Base-by-base conservation (phyloP, 2,797 vertebrate species). In the Spatula versicolor region DNA sequence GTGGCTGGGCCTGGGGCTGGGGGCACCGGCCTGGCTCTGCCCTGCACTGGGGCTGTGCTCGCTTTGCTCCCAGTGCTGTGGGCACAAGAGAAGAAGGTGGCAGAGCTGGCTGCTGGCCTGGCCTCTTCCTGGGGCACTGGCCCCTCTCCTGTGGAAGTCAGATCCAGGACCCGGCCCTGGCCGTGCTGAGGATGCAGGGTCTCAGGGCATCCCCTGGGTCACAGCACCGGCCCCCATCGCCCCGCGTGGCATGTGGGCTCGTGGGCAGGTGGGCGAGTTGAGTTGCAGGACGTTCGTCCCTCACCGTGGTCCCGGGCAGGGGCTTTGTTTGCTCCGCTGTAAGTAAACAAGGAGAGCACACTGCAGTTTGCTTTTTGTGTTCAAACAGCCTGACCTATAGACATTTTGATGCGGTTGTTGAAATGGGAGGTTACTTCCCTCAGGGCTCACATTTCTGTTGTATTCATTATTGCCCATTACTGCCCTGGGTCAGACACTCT, bases 271-370 rank as follows among this genome's bases (percentile, higher is more conserved):
- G 50, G 13, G 84, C 5, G 5, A 13, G 35, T 23, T 43, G 26
- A 25, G 2, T 8, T 46, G 7, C 6, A 9, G 0, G 8, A 41
- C 2, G 50, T 6, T 15, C 1, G 33, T 31, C 19, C 22, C 22
- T 41, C 66, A 35, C 35, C 20, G 23, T 21, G 21, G 4, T n/a
- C 46, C 50, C 1, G 1, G 3, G 12, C 56, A 54, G 56, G 8
- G 22, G 12, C 35, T 73, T 17, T 13, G 11, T 14, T 55, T 23
- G 41, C 69, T 28, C 1, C 3, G 21, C 82, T 30, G 11, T 21
- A 4, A 9, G 64, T 5, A 10, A 33, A 48, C 35, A 20, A 33
- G 52, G 58, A 1, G 9, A 39, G 73, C 35, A 1, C 8, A 0
- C 59, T 22, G 6, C 2, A 2, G n/a, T 28, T 43, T 7, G 35